phyloP scores from a whole-genome alignment of 2,888 invertebrate genomes.

The Thysanoteuthis rhombus region DNA sequence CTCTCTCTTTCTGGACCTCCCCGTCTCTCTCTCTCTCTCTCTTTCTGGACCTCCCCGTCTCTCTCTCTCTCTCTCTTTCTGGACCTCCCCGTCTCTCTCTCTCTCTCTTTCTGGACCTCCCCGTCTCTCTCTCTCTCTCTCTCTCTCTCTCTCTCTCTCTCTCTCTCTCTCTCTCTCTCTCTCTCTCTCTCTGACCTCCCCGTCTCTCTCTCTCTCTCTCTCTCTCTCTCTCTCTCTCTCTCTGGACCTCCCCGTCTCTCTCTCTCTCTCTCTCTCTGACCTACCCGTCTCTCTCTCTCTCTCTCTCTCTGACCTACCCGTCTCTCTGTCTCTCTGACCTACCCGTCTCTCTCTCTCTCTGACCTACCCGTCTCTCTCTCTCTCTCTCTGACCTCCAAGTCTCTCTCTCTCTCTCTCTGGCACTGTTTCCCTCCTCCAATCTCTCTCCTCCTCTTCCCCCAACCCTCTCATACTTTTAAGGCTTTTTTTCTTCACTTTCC shows the following conservation, averaged over 20 bases:
- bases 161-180: fast-evolving
- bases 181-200: fast-evolving
- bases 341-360: no score
- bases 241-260: no score
- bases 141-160: fast-evolving
- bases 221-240: no score
- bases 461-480: no score
- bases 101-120: background rate
- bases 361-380: no score
- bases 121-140: fast-evolving
- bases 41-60: fast-evolving
- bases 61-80: fast-evolving
- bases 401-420: background rate
- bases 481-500: no score
- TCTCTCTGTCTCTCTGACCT: no score
- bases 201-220: background rate
- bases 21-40: background rate
- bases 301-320: no score
- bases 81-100: background rate
- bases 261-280: no score
- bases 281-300: no score
- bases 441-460: background rate
- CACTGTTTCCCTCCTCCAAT: no score
- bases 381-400: no score
- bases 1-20: background rate